phyloP scores from a whole-genome alignment of 2,888 invertebrate species.

The Schrankia costaestrigalis region DNA sequence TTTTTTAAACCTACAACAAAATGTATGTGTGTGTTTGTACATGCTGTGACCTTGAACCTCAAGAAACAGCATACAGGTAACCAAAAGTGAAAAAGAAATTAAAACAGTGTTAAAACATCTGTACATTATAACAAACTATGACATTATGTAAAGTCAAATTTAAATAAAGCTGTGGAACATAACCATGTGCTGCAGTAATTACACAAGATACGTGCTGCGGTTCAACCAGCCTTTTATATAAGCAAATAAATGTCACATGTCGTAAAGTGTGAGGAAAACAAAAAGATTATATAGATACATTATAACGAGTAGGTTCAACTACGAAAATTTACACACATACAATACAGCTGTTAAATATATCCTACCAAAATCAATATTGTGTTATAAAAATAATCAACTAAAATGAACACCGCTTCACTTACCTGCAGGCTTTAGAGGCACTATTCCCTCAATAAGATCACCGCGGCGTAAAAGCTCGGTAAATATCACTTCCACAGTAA shows the following conservation, averaged over 20 bases:
- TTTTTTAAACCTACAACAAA: no score
- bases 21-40: no score
- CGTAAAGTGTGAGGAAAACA: slow-evolving; percentile 36
- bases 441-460: slow-evolving; percentile 82
- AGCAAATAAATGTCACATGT: slow-evolving; percentile 47
- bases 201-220: slow-evolving; percentile 30
- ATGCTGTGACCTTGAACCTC: slow-evolving; percentile 33
- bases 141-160: slow-evolving; percentile 11
- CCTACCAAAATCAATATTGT: slow-evolving; percentile 51
- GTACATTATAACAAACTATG: slow-evolving; percentile 7
- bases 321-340: background rate
- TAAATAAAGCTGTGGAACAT: slow-evolving; percentile 10
- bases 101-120: no score
- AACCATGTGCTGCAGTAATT: slow-evolving; percentile 22
- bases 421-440: slow-evolving; percentile 81
- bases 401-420: slow-evolving; percentile 32
- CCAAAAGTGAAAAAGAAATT: no score
- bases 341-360: slow-evolving; percentile 6
- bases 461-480: slow-evolving; percentile 83
- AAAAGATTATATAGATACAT: no score
- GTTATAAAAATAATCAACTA: slow-evolving; percentile 28
- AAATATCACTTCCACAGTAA: slow-evolving; percentile 87
- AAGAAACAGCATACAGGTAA: no score
- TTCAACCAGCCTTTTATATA: slow-evolving; percentile 38
- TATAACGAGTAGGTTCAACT: no score